Conservation (phyloP, 30 jellyfish, hydroid and myxozoan species). For the Chrysaora quinquecirrha region DNA sequence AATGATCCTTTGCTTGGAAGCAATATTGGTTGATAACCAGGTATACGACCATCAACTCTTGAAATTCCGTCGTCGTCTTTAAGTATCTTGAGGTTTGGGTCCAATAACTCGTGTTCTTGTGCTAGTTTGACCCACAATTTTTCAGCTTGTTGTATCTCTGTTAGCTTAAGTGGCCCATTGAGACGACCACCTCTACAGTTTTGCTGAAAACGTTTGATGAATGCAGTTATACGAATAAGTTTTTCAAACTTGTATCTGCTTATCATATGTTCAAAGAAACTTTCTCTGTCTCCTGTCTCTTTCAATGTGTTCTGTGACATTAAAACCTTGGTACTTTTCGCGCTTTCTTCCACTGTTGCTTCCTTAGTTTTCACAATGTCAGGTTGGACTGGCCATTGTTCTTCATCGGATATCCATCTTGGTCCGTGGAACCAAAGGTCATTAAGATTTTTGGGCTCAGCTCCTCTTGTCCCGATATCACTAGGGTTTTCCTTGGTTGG, state of each 20-base stretch:
- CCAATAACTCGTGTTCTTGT: background rate
- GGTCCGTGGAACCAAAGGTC: slow-evolving; percentile 50
- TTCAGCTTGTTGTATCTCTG: background rate
- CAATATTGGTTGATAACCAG: background rate
- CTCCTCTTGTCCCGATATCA: slow-evolving; percentile 51
- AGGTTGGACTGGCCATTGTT: slow-evolving; percentile 26
- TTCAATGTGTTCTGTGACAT: background rate
- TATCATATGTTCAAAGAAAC: background rate
- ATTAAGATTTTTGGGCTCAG: background rate
- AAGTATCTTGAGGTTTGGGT: background rate
- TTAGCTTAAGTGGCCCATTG: background rate
- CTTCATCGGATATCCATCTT: slow-evolving; percentile 16
- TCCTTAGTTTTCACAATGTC: background rate
- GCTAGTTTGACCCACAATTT: background rate
- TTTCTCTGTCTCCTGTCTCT: background rate
- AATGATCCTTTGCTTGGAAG: background rate
- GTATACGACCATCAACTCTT: background rate
- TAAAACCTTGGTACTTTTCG: background rate
- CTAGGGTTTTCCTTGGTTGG: slow-evolving; percentile 57
- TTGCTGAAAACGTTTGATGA: too few species aligned
- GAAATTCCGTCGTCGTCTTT: slow-evolving; percentile 16
- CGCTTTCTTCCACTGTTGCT: slow-evolving; percentile 14
- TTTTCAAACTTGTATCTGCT: background rate
- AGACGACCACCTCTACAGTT: too few species aligned
- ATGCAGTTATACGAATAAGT: background rate